Base-by-base conservation (phyloP, 2,113 vertebrate genomes). In the Cyprinodon tularosa region DNA sequence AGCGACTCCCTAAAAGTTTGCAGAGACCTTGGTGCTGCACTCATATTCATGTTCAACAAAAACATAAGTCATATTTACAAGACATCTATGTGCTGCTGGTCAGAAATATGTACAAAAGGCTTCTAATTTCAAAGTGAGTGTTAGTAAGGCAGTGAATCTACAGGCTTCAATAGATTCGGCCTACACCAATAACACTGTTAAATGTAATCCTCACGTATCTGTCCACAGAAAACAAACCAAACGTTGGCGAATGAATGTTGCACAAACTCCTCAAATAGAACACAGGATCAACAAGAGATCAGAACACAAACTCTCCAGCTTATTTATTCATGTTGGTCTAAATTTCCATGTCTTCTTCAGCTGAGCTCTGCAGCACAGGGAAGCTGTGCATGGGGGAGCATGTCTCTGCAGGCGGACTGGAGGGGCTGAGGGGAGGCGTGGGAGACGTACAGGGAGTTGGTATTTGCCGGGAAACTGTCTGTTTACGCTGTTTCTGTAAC, bases 291-390 rank as follows among this genome's bases (percentile, higher is more conserved):
- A 85, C 37, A 29, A 20, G 9, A 44, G 81, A 60, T 45, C 50
- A 64, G 22, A 12, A 13, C 29, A 4, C 7, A 40, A 59, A 80
- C 71, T 60, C 60, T 66, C 59, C 48, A 63, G 74, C 29, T 45
- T 70, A 37, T 86, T 66, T n/a, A 22, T 12, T 63, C 15, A 48
- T 12, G 6, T 20, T 20, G 57, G 38, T 88, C 60, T 91, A 94
- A 83, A 95, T 91, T 78, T 95, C 95, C 95, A 95, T 95, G 73
- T 94, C 95, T 84, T 95, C 95, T 81, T 94, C 95, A 0, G 82
- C 84, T 15, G 85, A 87, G 74, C 66, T 84, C 72, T 86, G 83
- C 37, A 69, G 57, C 3, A 64, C 83, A 60, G 90, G 84, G 72
- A 86, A 86, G 79, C 80, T 83, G 71, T 84, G 91, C n/a, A 82